Evolutionary conservation across 2,888 invertebrate species (phyloP).

Genomic region (Agrochola litura): DNA sequence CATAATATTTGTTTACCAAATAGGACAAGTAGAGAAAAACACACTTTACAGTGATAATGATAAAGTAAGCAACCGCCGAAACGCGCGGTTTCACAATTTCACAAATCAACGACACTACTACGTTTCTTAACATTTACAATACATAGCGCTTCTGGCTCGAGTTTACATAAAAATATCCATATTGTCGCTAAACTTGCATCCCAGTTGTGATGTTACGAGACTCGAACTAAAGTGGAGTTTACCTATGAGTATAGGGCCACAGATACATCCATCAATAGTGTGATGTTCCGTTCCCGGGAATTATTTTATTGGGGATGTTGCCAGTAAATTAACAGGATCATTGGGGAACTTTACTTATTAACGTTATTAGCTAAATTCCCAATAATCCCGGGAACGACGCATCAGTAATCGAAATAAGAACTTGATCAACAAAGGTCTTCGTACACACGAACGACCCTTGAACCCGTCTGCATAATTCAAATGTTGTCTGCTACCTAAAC

Average conservation of each 20-base stretch:
- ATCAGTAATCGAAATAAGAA: slow-evolving; percentile 4
- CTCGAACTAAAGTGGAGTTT: slow-evolving; percentile 21
- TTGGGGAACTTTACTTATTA: slow-evolving; percentile 5
- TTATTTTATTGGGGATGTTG: background rate
- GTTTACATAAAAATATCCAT: slow-evolving; percentile 51
- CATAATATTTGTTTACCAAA: slow-evolving; percentile 33
- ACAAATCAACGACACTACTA: slow-evolving; percentile 61
- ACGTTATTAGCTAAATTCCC: background rate
- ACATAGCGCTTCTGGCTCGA: slow-evolving; percentile 68
- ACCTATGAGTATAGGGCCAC: slow-evolving; percentile 40
- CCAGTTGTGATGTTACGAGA: slow-evolving; percentile 37
- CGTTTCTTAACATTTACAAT: slow-evolving; percentile 51
- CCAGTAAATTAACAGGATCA: background rate
- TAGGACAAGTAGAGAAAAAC: slow-evolving; percentile 18
- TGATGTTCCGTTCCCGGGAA: background rate
- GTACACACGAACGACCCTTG: slow-evolving; percentile 33
- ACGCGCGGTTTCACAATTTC: slow-evolving; percentile 27
- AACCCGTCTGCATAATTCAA: slow-evolving; percentile 39
- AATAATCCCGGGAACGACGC: background rate
- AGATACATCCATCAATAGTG: slow-evolving; percentile 3
- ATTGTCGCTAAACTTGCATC: slow-evolving; percentile 34
- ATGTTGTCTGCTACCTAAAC: slow-evolving; percentile 43
- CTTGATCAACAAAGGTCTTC: slow-evolving; percentile 20
- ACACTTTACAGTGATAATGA: slow-evolving; percentile 10
- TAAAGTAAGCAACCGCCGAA: slow-evolving; percentile 25